A percentile compares a stretch with the other conserved stretches of the same genome.
phyloP scores from a whole-genome alignment of 2,888 invertebrate genomes.

The Emmelina monodactyla region DNA sequence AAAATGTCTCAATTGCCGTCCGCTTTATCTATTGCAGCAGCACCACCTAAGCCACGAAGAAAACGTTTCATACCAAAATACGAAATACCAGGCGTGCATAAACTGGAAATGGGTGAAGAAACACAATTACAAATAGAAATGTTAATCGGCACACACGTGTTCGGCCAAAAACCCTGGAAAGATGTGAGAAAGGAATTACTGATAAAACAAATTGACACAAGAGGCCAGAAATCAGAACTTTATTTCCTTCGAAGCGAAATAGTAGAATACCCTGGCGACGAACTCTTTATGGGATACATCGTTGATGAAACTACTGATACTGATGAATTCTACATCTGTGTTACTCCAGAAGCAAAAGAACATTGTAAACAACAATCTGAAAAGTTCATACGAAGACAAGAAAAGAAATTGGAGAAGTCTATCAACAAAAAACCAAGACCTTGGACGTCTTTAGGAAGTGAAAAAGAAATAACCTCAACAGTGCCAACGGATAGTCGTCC shows the following conservation, averaged over 20 bases:
- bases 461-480: conserved; percentile 66
- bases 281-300: conserved; percentile 72
- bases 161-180: conserved; percentile 79
- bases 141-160: conserved; percentile 73
- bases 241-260: conserved; percentile 39
- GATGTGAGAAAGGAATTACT: conserved; percentile 68
- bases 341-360: conserved; percentile 63
- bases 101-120: conserved; percentile 58
- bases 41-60: conserved; percentile 27
- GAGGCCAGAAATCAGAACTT: conserved; percentile 59
- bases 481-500: conserved; percentile 61
- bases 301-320: conserved; percentile 66
- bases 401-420: conserved; percentile 63
- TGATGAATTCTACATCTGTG: conserved; percentile 76
- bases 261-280: conserved; percentile 39
- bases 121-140: conserved; percentile 70
- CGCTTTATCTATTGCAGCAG: neutral
- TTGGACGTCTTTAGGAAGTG: conserved; percentile 73
- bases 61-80: conserved; percentile 56
- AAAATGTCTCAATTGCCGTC: no score
- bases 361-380: conserved; percentile 58
- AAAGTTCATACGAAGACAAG: conserved; percentile 62
- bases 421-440: conserved; percentile 61
- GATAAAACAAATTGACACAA: conserved; percentile 67
- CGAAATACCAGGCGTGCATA: conserved; percentile 64